Evolutionary conservation across 2,113 vertebrate species (phyloP), one percentile per base, ranked within the genome.

Genomic region (Formicarius rufipectus): DNA sequence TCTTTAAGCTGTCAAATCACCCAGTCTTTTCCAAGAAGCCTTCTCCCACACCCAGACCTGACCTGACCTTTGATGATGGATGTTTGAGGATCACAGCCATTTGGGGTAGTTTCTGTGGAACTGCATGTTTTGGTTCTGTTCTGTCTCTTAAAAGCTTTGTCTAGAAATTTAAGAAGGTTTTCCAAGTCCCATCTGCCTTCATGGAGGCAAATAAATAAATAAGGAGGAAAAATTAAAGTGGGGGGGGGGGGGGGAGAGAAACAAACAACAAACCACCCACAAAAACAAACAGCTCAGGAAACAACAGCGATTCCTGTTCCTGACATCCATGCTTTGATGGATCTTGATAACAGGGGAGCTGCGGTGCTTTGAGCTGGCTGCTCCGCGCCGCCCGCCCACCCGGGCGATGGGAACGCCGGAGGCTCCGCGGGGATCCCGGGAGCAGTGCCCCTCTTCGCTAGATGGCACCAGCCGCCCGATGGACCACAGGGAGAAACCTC

Each of bases 401-500:
- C 15, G 28, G 24, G 63, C 5, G 8, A 27, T 44, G 37, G 31
- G 23, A 63, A 20, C 30, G 67, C 31, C 13, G 22, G 5, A 13
- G 50, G 25, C 28, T 14, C 50, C 50, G 25, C 25, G 25, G 50
- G 50, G 50, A 52, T 52, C 50, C 14, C 14, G 50, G 50, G 25
- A 52, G 50, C 50, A 8, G 23, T 16, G 6, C 49, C 49, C 25
- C 49, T 5, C 50, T 25, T 28, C 50, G 50, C 50, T 52, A 52
- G 98, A 33, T 96, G 98, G 97, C 94, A 83, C 27, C 90, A 90
- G 3, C 19, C 8, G 16, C 71, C 14, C 20, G 7, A 7, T 3
- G 79, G 71, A 55, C 1, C 17, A 3, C 11, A 10, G 1, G 4
- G 19, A 7, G 45, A 42, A 27, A 30, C 0, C 0, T 9, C 0